Conservation (phyloP, 2,888 invertebrate species). For the Apotomis turbidana region DNA sequence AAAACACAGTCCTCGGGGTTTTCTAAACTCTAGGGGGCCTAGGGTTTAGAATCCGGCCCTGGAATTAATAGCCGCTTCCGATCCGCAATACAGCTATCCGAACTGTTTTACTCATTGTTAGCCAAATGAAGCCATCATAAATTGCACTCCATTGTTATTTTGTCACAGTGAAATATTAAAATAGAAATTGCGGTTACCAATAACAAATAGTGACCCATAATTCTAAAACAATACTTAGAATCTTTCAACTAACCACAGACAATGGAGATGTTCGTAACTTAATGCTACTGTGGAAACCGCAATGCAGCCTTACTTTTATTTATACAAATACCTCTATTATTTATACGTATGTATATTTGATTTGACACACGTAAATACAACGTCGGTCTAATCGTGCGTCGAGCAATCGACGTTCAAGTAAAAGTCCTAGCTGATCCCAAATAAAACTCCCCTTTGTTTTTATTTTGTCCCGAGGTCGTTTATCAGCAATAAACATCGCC, state of each 20-base stretch:
- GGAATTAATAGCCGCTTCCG: conserved; percentile 60
- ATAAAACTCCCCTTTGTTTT: conserved; percentile 56
- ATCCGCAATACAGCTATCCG: conserved; percentile 42
- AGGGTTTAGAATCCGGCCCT: conserved; percentile 15
- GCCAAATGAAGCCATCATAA: conserved; percentile 27
- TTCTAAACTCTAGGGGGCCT: no score
- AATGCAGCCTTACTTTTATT: background rate
- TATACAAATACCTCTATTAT: background rate
- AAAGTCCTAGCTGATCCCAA: conserved; percentile 32
- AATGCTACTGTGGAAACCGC: conserved; percentile 12
- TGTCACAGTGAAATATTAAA: conserved; percentile 21
- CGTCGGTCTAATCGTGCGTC: conserved; percentile 24
- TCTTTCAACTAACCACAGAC: conserved; percentile 10
- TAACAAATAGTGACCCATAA: conserved; percentile 23
- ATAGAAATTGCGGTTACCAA: conserved; percentile 21
- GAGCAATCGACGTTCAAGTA: conserved; percentile 30
- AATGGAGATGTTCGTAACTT: conserved; percentile 11
- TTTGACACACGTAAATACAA: background rate
- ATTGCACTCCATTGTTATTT: conserved; percentile 16
- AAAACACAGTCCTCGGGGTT: no score
- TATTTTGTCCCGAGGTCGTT: conserved; percentile 53
- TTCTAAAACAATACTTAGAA: conserved; percentile 15
- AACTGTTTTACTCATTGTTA: conserved; percentile 36
- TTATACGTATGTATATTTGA: background rate
- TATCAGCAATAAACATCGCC: conserved; percentile 55